Base-by-base conservation (phyloP, 2,113 vertebrate species). In the Poecile atricapillus region DNA sequence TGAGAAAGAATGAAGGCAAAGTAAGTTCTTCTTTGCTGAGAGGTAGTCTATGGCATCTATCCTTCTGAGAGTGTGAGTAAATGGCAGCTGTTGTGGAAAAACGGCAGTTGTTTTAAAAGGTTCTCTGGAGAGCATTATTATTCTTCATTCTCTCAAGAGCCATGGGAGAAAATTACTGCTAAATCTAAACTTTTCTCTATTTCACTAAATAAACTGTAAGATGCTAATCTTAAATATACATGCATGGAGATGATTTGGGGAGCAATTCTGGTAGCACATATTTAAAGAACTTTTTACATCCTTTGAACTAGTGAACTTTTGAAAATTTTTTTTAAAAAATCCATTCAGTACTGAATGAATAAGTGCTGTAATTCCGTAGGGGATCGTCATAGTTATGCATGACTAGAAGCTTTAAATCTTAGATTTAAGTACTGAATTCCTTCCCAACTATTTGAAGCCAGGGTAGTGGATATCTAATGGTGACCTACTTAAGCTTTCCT, bases 41-140 rank as follows among this genome's bases (percentile, higher is more conserved):
- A 89, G 81, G 65, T 87, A 95, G 91, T 94, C 89, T 70, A 30
- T 95, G 93, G 94, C 81, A 68, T 94, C 69, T 46, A 0, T 87
- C 69, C 89, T 80, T 87, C 62, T 58, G 77, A 94, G 87, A 75
- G 33, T 53, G 41, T 68, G 44, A 92, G 89, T 93, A 94, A 94
- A 82, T 65, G 89, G 89, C 94, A 97, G 81, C 91, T 96, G 91
- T 95, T 94, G 77, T 84, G 91, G 81, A 71, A 83, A 89, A 94
- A 91, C 77, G 73, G 60, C 83, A 87, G 58, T 91, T 87, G 69
- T 91, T 92, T 89, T 60, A 56, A 89, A 81, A 89, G 28, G 33
- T 50, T 92, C 87, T 97, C 93, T 94, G 77, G 89, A 92, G 83
- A 70, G 55, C n/a, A 23, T 75, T 81, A 23, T 75, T 78, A 64